phyloP scores from a whole-genome alignment of 2,888 invertebrate species.

The Dendrolimus pini region DNA sequence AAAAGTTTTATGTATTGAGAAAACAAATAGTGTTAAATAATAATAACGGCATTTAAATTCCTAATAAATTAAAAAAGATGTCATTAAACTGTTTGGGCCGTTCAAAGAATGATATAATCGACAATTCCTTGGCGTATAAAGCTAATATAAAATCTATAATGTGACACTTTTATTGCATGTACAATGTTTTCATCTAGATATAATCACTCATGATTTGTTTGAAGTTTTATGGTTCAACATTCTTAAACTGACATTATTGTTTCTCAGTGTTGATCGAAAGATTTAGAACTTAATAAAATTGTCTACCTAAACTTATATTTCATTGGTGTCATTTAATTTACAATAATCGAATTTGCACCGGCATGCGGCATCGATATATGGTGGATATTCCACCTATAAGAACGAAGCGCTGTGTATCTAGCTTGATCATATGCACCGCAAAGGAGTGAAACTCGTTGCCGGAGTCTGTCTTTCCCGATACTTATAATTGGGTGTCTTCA shows the following conservation, averaged over 20 bases:
- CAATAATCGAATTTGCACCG: not conserved
- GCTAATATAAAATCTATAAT: slow-evolving; percentile 45
- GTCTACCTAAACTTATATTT: not conserved
- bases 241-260: slow-evolving; percentile 45
- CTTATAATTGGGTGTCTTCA: no score
- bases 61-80: no score
- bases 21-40: no score
- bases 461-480: no score
- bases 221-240: slow-evolving; percentile 63
- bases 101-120: slow-evolving; percentile 30
- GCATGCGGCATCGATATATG: no score
- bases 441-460: no score
- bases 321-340: not conserved
- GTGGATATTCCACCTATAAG: no score
- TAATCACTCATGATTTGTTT: slow-evolving; percentile 63
- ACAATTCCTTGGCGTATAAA: slow-evolving; percentile 37
- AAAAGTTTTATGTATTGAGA: no score
- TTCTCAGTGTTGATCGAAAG: slow-evolving; percentile 17
- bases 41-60: no score
- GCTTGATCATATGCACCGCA: no score
- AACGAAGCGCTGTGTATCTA: no score
- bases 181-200: slow-evolving; percentile 64
- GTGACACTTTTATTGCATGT: slow-evolving; percentile 66
- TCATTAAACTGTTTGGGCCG: slow-evolving; percentile 5
- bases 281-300: slow-evolving; percentile 13